Evolutionary conservation across 2,797 vertebrate genomes (phyloP), one percentile per base, ranked within the genome.

Genomic region (Myotis planiceps): DNA sequence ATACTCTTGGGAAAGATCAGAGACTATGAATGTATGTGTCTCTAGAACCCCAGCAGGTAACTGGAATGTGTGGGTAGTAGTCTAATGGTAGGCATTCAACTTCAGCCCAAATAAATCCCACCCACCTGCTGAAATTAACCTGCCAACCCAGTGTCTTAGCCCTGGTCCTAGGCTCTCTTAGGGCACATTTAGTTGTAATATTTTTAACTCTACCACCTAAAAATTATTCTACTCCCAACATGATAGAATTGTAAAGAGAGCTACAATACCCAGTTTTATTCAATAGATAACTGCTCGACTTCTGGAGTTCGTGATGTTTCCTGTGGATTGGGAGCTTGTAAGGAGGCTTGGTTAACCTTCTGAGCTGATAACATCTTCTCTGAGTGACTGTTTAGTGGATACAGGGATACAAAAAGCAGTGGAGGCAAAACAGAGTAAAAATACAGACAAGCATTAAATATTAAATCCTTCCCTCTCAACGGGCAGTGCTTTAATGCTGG

Each of bases 191-290:
- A 93, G 60, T 29, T 81, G n/a, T 89, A 39, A 86, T 60, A 78
- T 66, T 81, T 85, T 92, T 80, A 71, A 87, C 5, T 42, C 55
- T 93, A 34, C 68, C 68, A 71, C 8, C n/a, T 92, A 88, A 79
- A 88, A 85, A 88, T 93, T 85, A 79, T 71, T 79, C 34, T 51
- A n/a, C 53, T 93, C n/a, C 27, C 23, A 90, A 51, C 15, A 42
- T 53, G n/a, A 86, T 55, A 90, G n/a, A 79, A 60, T 5, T 65
- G 1, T 88, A 66, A 74, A 75, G 27, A 49, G 13, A 78, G 1
- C 12, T 92, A 69, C 69, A 60, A 7, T 71, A 13, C 14, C 7
- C 66, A 60, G 53, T 88, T 80, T 86, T 71, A 63, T 65, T 42
- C 4, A 45, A 21, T 51, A 84, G 66, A 79, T 92, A 66, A 27